Evolutionary conservation across 1,140 invertebrate species (phyloP), one percentile per base, ranked within the genome.

Genomic region (Trachymyrmex cornetzi): DNA sequence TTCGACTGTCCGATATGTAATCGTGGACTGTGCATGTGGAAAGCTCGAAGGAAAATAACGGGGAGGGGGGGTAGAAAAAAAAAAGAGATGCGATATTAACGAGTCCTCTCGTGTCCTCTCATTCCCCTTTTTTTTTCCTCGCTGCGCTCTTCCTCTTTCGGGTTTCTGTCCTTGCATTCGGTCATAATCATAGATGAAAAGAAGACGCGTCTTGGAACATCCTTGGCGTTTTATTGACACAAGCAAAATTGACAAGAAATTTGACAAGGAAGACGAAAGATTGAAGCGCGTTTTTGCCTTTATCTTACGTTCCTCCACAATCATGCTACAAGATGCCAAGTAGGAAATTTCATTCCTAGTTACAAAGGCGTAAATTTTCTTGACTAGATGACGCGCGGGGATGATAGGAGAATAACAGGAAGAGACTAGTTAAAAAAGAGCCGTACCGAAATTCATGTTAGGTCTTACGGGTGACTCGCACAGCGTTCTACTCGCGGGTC

Each of bases 1-100:
- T 82, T 82, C 80, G 67, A 82, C 69, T 82, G 80, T 82, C 80
- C 67, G 80, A 82, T 74, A 74, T 55, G 27, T 82, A 74, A 82
- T 57, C 48, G 67, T 74, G 24, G 34, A 82, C 79, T 82, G 53
- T 57, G 69, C 67, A 27, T 48, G 67, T 74, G 24, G 64, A 71
- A 71, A 81, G 34, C 67, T 82, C 55, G 24, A 82, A 30, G 27
- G 24, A 59, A 74, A 61, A 82, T 48, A 48, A 50, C 38, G 38
- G 66, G 66, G 77, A 44, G 50, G 38, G 44, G 44, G 69, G 53
- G 19, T 22, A 7, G 12, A 12, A 48, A n/a, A 44, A 71, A 48
- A 61, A 34, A n/a, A n/a, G n/a, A 7, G 5, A 19, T 22, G 19
- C 50, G 64, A 75, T 50, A 50, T 75, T 74, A 75, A 61, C 69